phyloP scores from a whole-genome alignment of 1,140 invertebrate species.

The Phymastichus coffea region DNA sequence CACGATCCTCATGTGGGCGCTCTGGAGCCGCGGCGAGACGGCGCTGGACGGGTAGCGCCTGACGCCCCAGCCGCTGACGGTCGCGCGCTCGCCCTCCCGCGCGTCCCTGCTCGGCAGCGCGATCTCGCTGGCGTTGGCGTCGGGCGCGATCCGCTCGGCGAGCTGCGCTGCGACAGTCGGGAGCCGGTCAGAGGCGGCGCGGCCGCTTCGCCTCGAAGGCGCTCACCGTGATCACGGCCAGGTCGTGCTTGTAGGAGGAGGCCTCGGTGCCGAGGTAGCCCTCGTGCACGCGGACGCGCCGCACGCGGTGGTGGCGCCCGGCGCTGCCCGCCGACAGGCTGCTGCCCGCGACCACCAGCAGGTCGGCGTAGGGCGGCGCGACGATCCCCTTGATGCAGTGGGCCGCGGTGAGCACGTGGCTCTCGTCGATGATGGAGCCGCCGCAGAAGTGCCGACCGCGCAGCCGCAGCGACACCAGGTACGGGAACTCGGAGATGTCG shows the following conservation, averaged over 20 bases:
- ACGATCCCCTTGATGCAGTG: slow-evolving; percentile 43
- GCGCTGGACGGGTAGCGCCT: neutral
- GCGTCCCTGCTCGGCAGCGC: neutral
- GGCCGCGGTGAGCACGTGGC: slow-evolving; percentile 55
- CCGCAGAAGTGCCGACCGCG: slow-evolving; percentile 45
- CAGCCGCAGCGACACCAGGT: slow-evolving; percentile 34
- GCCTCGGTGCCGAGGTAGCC: slow-evolving; percentile 1
- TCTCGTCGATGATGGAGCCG: slow-evolving; percentile 47
- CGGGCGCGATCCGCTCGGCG: neutral
- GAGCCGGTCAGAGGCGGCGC: too few species aligned
- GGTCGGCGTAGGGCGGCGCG: neutral
- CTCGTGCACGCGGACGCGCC: neutral
- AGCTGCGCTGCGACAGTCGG: too few species aligned
- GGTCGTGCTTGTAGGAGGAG: slow-evolving; percentile 21
- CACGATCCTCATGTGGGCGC: neutral
- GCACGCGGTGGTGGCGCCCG: slow-evolving; percentile 10
- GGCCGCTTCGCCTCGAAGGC: too few species aligned
- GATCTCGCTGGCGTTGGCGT: neutral
- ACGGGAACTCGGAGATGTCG: slow-evolving; percentile 47
- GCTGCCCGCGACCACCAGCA: slow-evolving; percentile 12
- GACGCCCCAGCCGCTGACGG: slow-evolving; percentile 6
- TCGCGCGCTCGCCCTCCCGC: neutral
- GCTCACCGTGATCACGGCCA: slow-evolving; percentile 26
- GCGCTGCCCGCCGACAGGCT: neutral
- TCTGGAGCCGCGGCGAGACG: neutral